Evolutionary conservation across 2,888 invertebrate genomes (phyloP).

Genomic region (Timema podura): DNA sequence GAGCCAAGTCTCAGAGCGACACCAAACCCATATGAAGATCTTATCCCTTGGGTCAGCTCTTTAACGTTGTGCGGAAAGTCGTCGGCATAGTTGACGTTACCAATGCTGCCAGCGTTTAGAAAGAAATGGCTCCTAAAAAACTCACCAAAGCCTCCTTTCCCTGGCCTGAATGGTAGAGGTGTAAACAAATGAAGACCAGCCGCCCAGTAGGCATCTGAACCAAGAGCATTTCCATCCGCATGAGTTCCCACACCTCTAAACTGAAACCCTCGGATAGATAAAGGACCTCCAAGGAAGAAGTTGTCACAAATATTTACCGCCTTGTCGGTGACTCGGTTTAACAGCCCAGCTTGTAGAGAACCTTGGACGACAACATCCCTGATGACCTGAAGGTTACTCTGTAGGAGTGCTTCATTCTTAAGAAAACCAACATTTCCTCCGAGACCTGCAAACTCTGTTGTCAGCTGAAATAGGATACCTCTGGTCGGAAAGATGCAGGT

Average conservation of each 20-base stretch:
- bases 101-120: conserved; percentile 81
- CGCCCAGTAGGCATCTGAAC: conserved; percentile 80
- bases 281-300: conserved; percentile 86
- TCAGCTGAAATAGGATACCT: conserved; percentile 67
- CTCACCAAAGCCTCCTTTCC: conserved; percentile 73
- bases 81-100: conserved; percentile 51
- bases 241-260: conserved; percentile 85
- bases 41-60: conserved; percentile 51
- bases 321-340: conserved; percentile 57
- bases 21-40: conserved; percentile 79
- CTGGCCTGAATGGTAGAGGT: conserved; percentile 83
- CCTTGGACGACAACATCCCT: conserved; percentile 63
- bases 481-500: conserved; percentile 71
- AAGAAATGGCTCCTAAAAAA: conserved; percentile 87
- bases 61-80: conserved; percentile 43
- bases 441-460: conserved; percentile 80
- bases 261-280: conserved; percentile 82
- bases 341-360: conserved; percentile 62
- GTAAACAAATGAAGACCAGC: conserved; percentile 82
- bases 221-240: conserved; percentile 68
- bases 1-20: conserved; percentile 78
- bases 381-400: conserved; percentile 56
- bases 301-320: conserved; percentile 64
- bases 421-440: conserved; percentile 91
- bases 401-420: conserved; percentile 72